Evolutionary conservation across 2,888 invertebrate species (phyloP).

Genomic region (Muschampia plurimacula): DNA sequence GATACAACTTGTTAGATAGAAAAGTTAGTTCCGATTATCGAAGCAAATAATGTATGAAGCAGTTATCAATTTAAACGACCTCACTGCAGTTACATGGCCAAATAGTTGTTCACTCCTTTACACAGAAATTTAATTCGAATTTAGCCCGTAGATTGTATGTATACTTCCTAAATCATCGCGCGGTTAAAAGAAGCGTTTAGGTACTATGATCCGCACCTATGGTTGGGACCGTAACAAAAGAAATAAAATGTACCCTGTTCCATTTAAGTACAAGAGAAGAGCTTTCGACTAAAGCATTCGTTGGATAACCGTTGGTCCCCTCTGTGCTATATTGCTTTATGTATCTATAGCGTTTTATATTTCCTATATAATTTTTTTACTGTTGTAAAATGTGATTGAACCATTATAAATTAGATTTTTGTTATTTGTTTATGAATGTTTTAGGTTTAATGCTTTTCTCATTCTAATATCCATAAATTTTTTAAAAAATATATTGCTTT

Average conservation of each 20-base stretch:
- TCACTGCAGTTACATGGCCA: background rate
- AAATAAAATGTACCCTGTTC: slow-evolving; percentile 11
- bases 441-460: no score
- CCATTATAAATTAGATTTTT: background rate
- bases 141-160: slow-evolving; percentile 35
- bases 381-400: background rate
- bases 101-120: background rate
- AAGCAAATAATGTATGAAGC: background rate
- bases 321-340: background rate
- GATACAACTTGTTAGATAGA: background rate
- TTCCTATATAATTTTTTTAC: background rate
- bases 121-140: slow-evolving; percentile 41
- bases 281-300: background rate
- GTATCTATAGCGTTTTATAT: background rate
- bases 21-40: background rate
- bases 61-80: slow-evolving; percentile 1
- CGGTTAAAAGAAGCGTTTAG: slow-evolving; percentile 48
- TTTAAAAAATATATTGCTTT: no score
- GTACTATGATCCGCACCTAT: slow-evolving; percentile 52
- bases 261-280: slow-evolving; percentile 9
- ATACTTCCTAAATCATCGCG: slow-evolving; percentile 40
- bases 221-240: slow-evolving; percentile 30
- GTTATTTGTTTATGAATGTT: no score
- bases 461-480: no score
- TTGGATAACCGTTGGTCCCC: background rate